Base-by-base conservation (phyloP, 2,113 vertebrate genomes). In the Himantopus leucocephalus region DNA sequence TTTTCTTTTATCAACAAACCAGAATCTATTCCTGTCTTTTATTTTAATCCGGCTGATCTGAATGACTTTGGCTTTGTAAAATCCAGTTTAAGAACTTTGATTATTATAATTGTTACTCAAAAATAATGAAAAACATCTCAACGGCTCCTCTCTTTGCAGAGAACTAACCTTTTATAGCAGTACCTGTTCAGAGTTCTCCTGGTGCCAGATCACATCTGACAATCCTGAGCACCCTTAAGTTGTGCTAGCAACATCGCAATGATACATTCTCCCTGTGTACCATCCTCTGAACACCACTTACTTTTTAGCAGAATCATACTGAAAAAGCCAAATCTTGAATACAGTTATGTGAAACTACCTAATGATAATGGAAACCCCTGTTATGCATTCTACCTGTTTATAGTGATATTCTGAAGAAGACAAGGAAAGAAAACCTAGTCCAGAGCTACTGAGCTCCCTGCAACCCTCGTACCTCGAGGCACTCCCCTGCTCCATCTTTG, bases 71-170 rank as follows among this genome's bases (percentile, higher is more conserved):
- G 75, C 68, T 95, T 84, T 95, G 55, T 48, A 93, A 94, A 96
- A 96, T 81, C 77, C 85, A 72, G 29, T 84, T 76, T 72, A 75
- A 95, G 72, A 94, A 88, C 52, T 95, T 52, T 35, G 24, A 91
- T 94, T 77, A 91, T 78, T 60, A 7, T 66, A 87, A 59, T 48
- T 89, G 74, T 62, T 81, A 68, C 64, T 93, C 81, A 86, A 27
- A 70, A 15, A 32, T 76, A 88, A 92, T 82, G 64, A 81, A 94
- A 95, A 92, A 41, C 11, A 76, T 34, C 41, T 56, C 53, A 22
- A 34, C 0, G 0, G 43, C 37, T 74, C 76, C 63, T 45, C 34
- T 59, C 9, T 55, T 41, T 60, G 47, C 41, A 11, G 27, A 62
- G 7, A 52, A 27, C 48, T 37, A 73, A 34, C 35, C 24, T 76